phyloP scores from a whole-genome alignment of 2,797 vertebrate species.

The Brotula barbata region DNA sequence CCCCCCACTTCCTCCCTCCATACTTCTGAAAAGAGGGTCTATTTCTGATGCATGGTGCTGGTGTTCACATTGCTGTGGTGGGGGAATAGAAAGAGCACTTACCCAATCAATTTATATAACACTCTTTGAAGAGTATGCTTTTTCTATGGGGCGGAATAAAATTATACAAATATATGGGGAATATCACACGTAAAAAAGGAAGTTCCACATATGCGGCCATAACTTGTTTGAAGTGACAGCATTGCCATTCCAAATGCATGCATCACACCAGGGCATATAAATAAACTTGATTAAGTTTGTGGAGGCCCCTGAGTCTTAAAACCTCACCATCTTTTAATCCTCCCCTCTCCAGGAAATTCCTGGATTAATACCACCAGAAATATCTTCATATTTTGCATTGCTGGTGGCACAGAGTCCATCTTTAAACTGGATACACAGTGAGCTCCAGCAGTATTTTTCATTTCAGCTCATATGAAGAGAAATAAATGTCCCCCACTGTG shows the following conservation, averaged over 20 bases:
- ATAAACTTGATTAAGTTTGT: constrained; percentile 73
- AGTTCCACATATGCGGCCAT: constrained; percentile 54
- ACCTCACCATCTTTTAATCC: constrained; percentile 67
- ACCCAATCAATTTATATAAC: constrained; percentile 76
- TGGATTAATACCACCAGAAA: constrained; percentile 61
- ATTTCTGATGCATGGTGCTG: constrained; percentile 70
- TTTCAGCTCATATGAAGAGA: constrained; percentile 2
- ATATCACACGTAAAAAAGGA: constrained; percentile 59
- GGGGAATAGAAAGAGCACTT: constrained; percentile 69
- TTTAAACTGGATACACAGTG: constrained; percentile 29
- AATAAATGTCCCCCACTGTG: constrained; percentile 27
- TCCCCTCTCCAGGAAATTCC: constrained; percentile 55
- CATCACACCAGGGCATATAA: constrained; percentile 57
- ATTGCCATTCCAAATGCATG: constrained; percentile 66
- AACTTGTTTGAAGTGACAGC: constrained; percentile 64
- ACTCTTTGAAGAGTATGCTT: constrained; percentile 67
- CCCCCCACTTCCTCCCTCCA: constrained; percentile 37
- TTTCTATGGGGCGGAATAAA: constrained; percentile 61
- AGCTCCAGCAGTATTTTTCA: constrained; percentile 27
- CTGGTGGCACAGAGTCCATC: constrained; percentile 45
- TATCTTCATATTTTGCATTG: constrained; percentile 55
- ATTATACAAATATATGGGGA: constrained; percentile 74
- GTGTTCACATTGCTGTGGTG: constrained; percentile 63
- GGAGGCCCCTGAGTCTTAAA: constrained; percentile 59
- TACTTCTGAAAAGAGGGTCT: constrained; percentile 68